These are phyloP conservation scores for Cynodonichthys magdalenae DNA, from an alignment of 2,797 vertebrate species.

Conservation along the genomic window DNA sequence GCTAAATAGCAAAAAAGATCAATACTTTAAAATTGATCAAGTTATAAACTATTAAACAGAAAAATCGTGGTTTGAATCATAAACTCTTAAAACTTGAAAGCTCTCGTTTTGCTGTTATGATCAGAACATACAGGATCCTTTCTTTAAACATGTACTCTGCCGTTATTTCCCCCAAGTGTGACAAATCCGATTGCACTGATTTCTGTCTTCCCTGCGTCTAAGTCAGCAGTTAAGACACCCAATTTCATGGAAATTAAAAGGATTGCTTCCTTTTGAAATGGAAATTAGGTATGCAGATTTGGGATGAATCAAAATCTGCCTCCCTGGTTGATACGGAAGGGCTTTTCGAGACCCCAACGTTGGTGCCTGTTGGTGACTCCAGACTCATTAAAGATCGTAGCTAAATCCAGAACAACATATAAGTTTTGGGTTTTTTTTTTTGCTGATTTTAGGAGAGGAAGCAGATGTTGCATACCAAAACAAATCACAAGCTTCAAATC, in stretches of 20 bases:
- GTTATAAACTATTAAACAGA: too few relatives aligned
- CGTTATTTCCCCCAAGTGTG: constrained; percentile 56
- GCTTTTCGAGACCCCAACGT: constrained; percentile 62
- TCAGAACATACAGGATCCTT: constrained; percentile 10
- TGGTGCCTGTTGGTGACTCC: constrained; percentile 57
- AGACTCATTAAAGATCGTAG: constrained; percentile 66
- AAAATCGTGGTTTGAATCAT: constrained; percentile 13
- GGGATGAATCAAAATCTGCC: constrained; percentile 71
- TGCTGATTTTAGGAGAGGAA: constrained; percentile 19
- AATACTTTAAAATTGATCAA: constrained; percentile 1
- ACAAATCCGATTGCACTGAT: constrained; percentile 46
- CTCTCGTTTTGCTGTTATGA: constrained; percentile 8
- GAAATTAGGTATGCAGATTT: constrained; percentile 76
- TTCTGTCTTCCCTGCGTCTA: constrained; percentile 47
- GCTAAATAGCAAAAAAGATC: background rate
- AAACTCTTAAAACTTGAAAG: constrained; percentile 25
- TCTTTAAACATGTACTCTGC: constrained; percentile 27
- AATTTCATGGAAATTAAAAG: constrained; percentile 80
- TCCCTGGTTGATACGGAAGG: constrained; percentile 66
- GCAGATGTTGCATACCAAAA: constrained; percentile 39
- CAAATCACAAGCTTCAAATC: constrained; percentile 44
- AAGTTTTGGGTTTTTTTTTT: constrained; percentile 17
- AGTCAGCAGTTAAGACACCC: constrained; percentile 63
- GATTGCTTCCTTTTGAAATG: constrained; percentile 77
- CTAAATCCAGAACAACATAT: constrained; percentile 33